phyloP scores from a whole-genome alignment of 37 sponge, comb jelly and placozoan species.

The Petrosia ficiformis region DNA sequence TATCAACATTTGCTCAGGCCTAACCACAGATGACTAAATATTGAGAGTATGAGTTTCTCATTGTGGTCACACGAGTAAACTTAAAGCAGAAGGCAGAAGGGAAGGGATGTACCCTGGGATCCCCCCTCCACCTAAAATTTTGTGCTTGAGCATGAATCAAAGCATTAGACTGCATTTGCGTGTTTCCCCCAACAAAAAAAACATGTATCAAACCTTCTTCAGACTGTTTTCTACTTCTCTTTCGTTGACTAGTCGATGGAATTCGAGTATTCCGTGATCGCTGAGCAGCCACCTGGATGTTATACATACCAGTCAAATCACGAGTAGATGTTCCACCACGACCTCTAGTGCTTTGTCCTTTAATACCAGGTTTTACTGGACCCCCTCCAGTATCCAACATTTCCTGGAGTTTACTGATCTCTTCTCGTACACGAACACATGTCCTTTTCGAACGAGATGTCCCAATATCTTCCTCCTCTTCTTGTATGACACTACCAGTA shows the following conservation, averaged over 20 bases:
- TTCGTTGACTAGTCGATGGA: constrained; percentile 53
- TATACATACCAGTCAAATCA: too few relatives aligned
- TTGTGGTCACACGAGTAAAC: too few relatives aligned
- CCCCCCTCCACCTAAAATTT: too few relatives aligned
- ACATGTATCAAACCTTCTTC: constrained; percentile 30
- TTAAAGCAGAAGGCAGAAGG: too few relatives aligned
- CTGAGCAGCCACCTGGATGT: too few relatives aligned
- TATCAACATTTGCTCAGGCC: too few relatives aligned
- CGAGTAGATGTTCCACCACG: not conserved
- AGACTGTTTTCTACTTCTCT: constrained; percentile 38
- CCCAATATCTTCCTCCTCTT: not conserved
- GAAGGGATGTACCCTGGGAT: too few relatives aligned
- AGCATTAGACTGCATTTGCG: too few relatives aligned
- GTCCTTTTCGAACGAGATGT: constrained; percentile 47
- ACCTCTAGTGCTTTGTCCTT: not conserved
- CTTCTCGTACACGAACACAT: constrained; percentile 57
- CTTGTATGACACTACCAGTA: constrained; percentile 1
- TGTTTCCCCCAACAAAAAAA: not conserved
- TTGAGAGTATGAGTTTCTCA: too few relatives aligned
- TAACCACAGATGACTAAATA: too few relatives aligned
- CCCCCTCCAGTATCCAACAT: constrained; percentile 24
- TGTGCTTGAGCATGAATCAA: too few relatives aligned
- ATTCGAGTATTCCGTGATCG: constrained; percentile 19
- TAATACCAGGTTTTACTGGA: not conserved
- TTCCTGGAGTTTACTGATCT: constrained; percentile 47